Base-by-base conservation (phyloP, 2,113 vertebrate species). In the Engraulis encrasicolus region DNA sequence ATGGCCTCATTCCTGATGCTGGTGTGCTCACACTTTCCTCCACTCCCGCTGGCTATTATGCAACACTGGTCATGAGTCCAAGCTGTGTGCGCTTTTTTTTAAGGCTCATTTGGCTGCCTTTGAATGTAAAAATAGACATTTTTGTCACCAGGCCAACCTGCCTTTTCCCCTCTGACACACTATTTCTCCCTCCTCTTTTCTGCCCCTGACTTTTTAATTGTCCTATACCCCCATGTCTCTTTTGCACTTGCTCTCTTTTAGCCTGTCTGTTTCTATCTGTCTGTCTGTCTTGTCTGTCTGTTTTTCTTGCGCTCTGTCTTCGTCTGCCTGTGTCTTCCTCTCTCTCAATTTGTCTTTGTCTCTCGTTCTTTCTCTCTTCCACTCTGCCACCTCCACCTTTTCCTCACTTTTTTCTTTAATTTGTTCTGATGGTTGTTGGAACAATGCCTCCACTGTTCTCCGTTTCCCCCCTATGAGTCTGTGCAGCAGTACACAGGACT, bases 111-210 rank as follows among this genome's bases (percentile, higher is more conserved):
- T 74, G 31, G 66, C 66, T 74, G 27, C 27, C 31, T 74, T 74
- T 74, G 27, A 74, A 74, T 74, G 66, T 74, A 74, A 74, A 74
- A 74, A 74, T 74, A 74, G 66, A 74, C 66, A 74, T 74, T 74
- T 74, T 74, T 74, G 66, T 34, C 27, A 36, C 66, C 0, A 74
- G 31, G 66, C 66, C 66, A 74, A 74, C 11, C 31, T 66, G 58
- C n/a, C 58, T n/a, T n/a, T n/a, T 66, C 58, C 23, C 58, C 23
- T 23, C 15, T 45, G 40, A 58, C 20, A 20, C 54, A 58, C 23
- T 20, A 2, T 20, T 66, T 11, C n/a, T n/a, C 58, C n/a, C 27
- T 66, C 27, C n/a, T n/a, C n/a, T n/a, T n/a, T n/a, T n/a, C n/a
- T n/a, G n/a, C n/a, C 12, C 58, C 58, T 23, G 58, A 9, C 23